Percentiles rank a stretch among this genome's conserved stretches.
Evolutionary conservation across 2,797 vertebrate species (phyloP).

Genomic region (Dallia pectoralis): DNA sequence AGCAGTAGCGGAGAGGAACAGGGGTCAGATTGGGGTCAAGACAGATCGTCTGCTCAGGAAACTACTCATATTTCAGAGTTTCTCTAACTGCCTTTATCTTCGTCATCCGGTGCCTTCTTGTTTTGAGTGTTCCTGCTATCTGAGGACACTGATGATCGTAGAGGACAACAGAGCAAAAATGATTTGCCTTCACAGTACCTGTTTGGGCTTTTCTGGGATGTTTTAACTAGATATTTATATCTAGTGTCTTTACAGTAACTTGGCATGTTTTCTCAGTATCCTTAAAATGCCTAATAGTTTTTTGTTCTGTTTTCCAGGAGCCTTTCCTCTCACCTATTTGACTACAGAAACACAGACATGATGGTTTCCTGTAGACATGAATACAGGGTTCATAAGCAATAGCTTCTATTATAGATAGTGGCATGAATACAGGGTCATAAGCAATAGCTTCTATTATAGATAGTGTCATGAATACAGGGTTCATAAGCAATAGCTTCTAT

Average conservation of each 20-base stretch:
- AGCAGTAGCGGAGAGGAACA: neutral
- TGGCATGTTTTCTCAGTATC: too few species aligned
- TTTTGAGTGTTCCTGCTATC: neutral
- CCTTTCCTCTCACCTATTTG: too few species aligned
- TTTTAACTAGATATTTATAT: too few species aligned
- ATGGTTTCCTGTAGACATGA: neutral
- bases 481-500: too few species aligned
- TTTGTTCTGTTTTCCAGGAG: too few species aligned
- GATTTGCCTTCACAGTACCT: neutral
- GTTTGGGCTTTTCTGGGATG: neutral
- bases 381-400: neutral
- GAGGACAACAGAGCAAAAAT: neutral
- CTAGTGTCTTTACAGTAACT: too few species aligned
- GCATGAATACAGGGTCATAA: too few species aligned
- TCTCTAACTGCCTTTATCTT: conserved; percentile 5
- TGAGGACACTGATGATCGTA: too few species aligned
- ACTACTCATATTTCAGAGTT: conserved; percentile 3
- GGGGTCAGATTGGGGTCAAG: conserved; percentile 1
- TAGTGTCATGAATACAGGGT: neutral
- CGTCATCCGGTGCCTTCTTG: neutral
- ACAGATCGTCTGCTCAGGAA: conserved; percentile 17
- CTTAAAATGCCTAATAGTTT: too few species aligned
- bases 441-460: too few species aligned
- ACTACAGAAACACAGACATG: too few species aligned
- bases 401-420: too few species aligned